Conservation (phyloP, 2,888 invertebrate genomes). For the Pandemis corylana region DNA sequence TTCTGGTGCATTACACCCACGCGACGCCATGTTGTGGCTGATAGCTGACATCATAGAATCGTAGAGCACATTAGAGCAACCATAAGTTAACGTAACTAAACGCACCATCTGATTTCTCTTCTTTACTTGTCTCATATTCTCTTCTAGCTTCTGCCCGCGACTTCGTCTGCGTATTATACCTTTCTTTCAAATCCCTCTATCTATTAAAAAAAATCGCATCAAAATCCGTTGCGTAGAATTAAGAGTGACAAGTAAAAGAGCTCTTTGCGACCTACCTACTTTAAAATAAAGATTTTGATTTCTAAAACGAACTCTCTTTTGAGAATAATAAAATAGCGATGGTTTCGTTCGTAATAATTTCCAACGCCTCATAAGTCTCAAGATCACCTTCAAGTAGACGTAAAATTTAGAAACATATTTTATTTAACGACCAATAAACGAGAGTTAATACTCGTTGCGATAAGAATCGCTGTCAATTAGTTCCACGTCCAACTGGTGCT, state of each 20-base stretch:
- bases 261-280: too few relatives aligned
- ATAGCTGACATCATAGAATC: neutral
- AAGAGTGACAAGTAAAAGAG: too few relatives aligned
- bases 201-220: too few relatives aligned
- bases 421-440: slow-evolving; percentile 15
- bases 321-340: neutral
- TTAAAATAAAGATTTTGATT: too few relatives aligned
- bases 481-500: slow-evolving; percentile 10
- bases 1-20: slow-evolving; percentile 25
- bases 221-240: too few relatives aligned
- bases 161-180: too few relatives aligned
- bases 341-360: neutral
- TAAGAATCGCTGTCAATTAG: slow-evolving; percentile 25
- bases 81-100: neutral
- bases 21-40: slow-evolving; percentile 8
- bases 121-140: neutral
- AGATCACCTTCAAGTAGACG: slow-evolving; percentile 13
- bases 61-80: neutral
- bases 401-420: slow-evolving; percentile 12
- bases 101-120: neutral
- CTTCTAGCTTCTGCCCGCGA: neutral
- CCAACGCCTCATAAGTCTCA: neutral
- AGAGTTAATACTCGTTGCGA: neutral
- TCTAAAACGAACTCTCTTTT: neutral
- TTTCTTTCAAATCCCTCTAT: too few relatives aligned